A percentile compares a stretch with the other conserved stretches of the same genome.
Evolutionary conservation across 2,888 invertebrate species (phyloP).

Genomic region (Caenorhabditis imperialis): DNA sequence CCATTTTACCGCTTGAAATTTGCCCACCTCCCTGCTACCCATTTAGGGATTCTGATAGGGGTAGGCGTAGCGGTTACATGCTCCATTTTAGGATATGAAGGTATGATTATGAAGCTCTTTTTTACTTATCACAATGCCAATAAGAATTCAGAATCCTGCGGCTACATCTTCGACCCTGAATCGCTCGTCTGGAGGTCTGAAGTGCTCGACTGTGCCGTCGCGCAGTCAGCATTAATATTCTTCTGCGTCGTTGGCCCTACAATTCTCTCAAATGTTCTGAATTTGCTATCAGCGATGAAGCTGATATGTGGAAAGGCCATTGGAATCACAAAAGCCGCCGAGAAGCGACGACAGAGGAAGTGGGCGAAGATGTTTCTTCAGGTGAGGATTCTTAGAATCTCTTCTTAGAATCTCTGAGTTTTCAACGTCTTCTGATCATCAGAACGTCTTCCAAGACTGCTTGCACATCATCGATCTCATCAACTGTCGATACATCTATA

Average conservation of each 20-base stretch:
- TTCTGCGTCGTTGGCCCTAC: slow-evolving; percentile 17
- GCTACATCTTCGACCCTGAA: slow-evolving; percentile 30
- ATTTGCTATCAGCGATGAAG: slow-evolving; percentile 17
- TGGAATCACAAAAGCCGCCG: slow-evolving; percentile 28
- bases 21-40: not conserved
- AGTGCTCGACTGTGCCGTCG: slow-evolving; percentile 1
- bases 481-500: slow-evolving; percentile 26
- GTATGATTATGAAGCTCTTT: not conserved
- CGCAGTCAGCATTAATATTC: slow-evolving; percentile 19
- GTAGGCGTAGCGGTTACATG: slow-evolving; percentile 13
- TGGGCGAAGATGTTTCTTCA: slow-evolving; percentile 27
- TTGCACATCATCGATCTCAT: slow-evolving; percentile 24
- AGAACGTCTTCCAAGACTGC: slow-evolving; percentile 38
- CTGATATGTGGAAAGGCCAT: slow-evolving; percentile 24
- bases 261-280: slow-evolving; percentile 12
- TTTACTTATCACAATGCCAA: too few species aligned
- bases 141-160: slow-evolving; percentile 24
- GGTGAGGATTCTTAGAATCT: too few species aligned
- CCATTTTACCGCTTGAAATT: slow-evolving; percentile 24
- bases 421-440: too few species aligned
- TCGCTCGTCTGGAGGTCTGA: slow-evolving; percentile 17
- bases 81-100: slow-evolving; percentile 17
- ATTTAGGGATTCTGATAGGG: slow-evolving; percentile 10
- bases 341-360: slow-evolving; percentile 8
- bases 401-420: too few species aligned